Conservation (phyloP, 35 echinoderm and acorn worm species). For the Acanthaster planci region DNA sequence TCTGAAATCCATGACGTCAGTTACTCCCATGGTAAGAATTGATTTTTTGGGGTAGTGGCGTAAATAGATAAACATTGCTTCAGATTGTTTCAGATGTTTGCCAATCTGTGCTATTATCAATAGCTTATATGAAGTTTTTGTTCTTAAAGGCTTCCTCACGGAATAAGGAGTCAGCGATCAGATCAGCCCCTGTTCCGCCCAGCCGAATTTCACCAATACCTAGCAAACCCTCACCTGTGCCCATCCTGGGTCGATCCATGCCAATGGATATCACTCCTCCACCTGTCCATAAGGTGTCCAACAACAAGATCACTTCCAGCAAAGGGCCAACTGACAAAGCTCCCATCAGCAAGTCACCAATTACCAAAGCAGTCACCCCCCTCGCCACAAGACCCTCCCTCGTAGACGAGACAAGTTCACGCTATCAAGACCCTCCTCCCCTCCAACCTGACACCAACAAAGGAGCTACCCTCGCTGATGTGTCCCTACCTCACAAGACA, state of each 20-base stretch:
- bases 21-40: conserved; percentile 4
- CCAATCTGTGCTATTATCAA: too few species aligned
- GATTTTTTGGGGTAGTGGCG: too few species aligned
- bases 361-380: not conserved
- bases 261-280: not conserved
- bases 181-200: not conserved
- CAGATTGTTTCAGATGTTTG: too few species aligned
- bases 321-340: too few species aligned
- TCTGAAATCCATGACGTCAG: not conserved
- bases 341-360: too few species aligned
- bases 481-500: too few species aligned
- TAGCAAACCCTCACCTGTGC: not conserved
- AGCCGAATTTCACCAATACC: conserved; percentile 2
- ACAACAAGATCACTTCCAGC: not conserved
- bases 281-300: not conserved
- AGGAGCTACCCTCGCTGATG: not conserved
- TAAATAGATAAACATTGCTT: too few species aligned
- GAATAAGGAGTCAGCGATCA: not conserved
- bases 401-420: too few species aligned
- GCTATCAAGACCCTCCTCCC: too few species aligned
- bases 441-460: not conserved
- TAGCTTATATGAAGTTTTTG: too few species aligned
- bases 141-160: not conserved
- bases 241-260: not conserved
- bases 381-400: not conserved